Conservation (phyloP, 2,888 invertebrate species). For the Platerodrilus igneus region DNA sequence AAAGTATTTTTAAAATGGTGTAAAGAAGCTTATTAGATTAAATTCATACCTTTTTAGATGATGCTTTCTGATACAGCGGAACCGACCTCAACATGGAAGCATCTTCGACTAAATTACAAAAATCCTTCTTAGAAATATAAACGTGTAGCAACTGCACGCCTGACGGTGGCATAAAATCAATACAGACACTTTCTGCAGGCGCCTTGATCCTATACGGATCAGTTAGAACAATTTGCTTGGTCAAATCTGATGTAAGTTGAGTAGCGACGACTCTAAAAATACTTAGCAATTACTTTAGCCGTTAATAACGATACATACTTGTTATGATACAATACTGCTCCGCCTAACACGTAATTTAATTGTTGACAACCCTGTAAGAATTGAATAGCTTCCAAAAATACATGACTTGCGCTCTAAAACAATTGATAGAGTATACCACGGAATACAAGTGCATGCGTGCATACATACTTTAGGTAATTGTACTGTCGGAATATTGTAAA, state of each 20-base stretch:
- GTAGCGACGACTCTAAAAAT: constrained; percentile 73
- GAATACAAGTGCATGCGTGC: neutral
- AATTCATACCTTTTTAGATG: too few relatives aligned
- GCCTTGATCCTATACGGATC: constrained; percentile 81
- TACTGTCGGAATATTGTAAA: constrained; percentile 76
- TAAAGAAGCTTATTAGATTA: too few relatives aligned
- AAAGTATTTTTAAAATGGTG: too few relatives aligned
- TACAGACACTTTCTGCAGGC: constrained; percentile 65
- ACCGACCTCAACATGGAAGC: constrained; percentile 47
- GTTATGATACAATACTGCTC: constrained; percentile 81
- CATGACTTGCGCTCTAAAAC: constrained; percentile 79
- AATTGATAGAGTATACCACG: too few relatives aligned
- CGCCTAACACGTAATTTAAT: constrained; percentile 74
- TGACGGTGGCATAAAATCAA: constrained; percentile 68
- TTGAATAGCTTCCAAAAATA: constrained; percentile 83
- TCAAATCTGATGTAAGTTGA: constrained; percentile 68
- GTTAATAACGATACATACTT: constrained; percentile 54
- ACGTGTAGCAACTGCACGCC: constrained; percentile 78
- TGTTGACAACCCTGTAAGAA: constrained; percentile 74
- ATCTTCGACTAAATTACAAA: constrained; percentile 50
- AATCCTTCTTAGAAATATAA: constrained; percentile 64
- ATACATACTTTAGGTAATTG: constrained; percentile 77
- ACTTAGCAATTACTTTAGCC: neutral
- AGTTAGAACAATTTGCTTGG: constrained; percentile 74
- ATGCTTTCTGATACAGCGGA: constrained; percentile 36